A percentile compares a stretch with the other conserved stretches of the same genome.
Evolutionary conservation across 1,140 invertebrate genomes (phyloP).

Genomic region (Drosophila equinoxialis): DNA sequence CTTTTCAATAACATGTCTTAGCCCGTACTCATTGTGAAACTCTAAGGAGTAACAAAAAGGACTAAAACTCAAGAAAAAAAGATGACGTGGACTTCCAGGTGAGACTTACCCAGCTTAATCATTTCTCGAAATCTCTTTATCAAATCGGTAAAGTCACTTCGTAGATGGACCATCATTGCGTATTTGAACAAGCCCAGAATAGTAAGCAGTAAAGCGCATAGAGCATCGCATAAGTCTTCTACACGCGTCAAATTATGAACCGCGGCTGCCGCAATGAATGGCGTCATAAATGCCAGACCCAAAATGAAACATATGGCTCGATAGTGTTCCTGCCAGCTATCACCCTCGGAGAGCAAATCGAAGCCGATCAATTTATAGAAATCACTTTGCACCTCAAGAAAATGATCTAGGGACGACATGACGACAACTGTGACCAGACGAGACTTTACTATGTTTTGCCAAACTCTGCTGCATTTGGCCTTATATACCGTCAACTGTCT

Average conservation of each 20-base stretch:
- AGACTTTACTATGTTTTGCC: background rate
- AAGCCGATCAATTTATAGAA: constrained; percentile 35
- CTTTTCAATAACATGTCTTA: constrained; percentile 27
- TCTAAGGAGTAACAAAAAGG: constrained; percentile 20
- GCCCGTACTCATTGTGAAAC: background rate
- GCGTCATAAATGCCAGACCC: constrained; percentile 29
- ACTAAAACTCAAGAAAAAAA: no score
- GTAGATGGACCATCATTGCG: constrained; percentile 41
- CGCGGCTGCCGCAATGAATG: constrained; percentile 41
- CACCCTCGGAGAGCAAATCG: constrained; percentile 25
- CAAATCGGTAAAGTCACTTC: constrained; percentile 27
- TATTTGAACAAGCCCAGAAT: constrained; percentile 48
- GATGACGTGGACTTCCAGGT: no score
- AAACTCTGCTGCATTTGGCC: no score
- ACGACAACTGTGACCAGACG: background rate
- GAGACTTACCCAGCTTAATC: constrained; percentile 28
- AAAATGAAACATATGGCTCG: constrained; percentile 25
- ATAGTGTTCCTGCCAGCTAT: constrained; percentile 46
- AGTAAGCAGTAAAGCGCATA: constrained; percentile 41
- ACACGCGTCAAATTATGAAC: constrained; percentile 37
- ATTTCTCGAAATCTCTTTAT: constrained; percentile 28
- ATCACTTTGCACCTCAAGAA: constrained; percentile 36
- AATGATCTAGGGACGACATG: constrained; percentile 22
- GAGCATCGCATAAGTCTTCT: constrained; percentile 39
- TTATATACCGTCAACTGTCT: background rate